Evolutionary conservation across 2,888 invertebrate species (phyloP), one percentile per base, ranked within the genome.

Genomic region (Tipula confusa): DNA sequence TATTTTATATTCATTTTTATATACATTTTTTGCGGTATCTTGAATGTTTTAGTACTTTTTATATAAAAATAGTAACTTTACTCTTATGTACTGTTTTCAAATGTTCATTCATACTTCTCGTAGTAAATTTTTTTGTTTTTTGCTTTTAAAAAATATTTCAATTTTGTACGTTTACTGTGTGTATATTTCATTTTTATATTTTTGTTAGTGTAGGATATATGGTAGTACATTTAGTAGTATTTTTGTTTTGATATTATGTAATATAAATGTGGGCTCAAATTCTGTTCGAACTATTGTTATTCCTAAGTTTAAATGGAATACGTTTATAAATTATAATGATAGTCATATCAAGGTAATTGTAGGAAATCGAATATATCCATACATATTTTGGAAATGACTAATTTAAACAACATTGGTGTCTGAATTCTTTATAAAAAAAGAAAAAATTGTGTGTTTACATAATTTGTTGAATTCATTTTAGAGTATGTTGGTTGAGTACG

Each of bases 31-130:
- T 64, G 64, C 64, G 64, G 64, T 64, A 24, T 64, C 64, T 64
- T 64, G 64, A 64, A 64, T 64, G 18, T 64, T 64, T 64, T 64
- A 64, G 64, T 64, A 64, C 64, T 64, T 64, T 64, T 24, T 64
- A 64, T 64, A 64, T 64, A 64, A 64, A 64, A 64, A 64, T 64
- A 64, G 64, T 64, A 64, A 64, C 64, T 64, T 64, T 64, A 64
- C 64, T 64, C 64, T 64, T 64, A 64, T 64, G 64, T 64, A 64
- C 64, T 64, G 64, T 48, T 43, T 43, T 43, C 43, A 43, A 43
- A 43, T 48, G 48, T 64, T 64, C 64, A 64, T 64, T 64, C 64
- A 64, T 64, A 64, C 64, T 64, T 64, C 24, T 24, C 64, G 64
- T 64, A 64, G 64, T 64, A 64, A 24, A 24, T 64, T 64, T 43